Base-by-base conservation (phyloP, 2,113 vertebrate genomes). In the Symphodus melops region DNA sequence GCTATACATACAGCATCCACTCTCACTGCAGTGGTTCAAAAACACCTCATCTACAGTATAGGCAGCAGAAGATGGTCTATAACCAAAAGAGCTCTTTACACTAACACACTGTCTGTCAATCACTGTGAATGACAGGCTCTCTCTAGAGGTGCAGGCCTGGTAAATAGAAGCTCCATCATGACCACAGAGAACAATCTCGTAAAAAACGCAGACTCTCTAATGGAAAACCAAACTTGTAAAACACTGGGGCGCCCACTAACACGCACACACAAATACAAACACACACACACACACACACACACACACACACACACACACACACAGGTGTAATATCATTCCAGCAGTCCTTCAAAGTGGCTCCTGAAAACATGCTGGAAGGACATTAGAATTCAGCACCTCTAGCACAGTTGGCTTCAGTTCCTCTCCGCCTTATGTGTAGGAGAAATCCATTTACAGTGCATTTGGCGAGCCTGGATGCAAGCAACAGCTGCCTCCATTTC, bases 401-500 rank as follows among this genome's bases (percentile, higher is more conserved):
- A 76, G 59, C 81, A 51, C 71, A 74, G 63, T 72, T 71, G 64
- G 69, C 77, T 77, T 74, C 71, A 19, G 48, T 37, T 74, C 37
- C 5, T 46, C 55, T 44, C 56, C 42, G 63, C 62, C 73, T 80
- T 56, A 36, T 62, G 77, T 61, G 59, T 72, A 75, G 66, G 68
- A 60, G 57, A 84, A 86, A 86, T 81, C 79, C 79, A 85, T 84
- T 89, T 77, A 73, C 58, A 81, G 78, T 80, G 73, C 61, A 80
- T 84, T 77, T 69, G 72, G 73, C 49, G 17, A 37, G 77, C 33
- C 48, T 52, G 74, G 71, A 68, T 71, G 66, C 69, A 77, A 69
- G 70, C 70, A 81, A 79, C 85, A 81, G 72, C 77, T 77, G 80
- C 68, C 66, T 82, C 68, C 66, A 39, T 82, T 85, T 82, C 76